Base-by-base conservation (phyloP, 1,140 invertebrate species). In the Cataglyphis hispanica region DNA sequence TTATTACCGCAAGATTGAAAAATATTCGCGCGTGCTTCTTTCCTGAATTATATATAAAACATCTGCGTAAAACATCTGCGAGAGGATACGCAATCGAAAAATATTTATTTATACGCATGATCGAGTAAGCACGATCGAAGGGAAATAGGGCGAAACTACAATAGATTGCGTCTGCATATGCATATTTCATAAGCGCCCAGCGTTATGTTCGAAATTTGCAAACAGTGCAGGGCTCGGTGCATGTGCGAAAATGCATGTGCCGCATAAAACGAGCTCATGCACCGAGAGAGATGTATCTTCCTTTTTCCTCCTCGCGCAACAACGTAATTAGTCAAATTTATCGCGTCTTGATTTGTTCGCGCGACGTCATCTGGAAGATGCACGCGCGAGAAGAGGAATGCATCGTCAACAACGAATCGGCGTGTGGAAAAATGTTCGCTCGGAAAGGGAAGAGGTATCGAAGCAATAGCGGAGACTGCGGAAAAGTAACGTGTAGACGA, bases 281-380 rank as follows among this genome's bases (percentile, higher is more conserved):
- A 19, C 19, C 46, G 10, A 76, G 16, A 64, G 75, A 77, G 27
- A 50, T 43, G 11, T 19, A 3, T 50, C 46, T 50, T 50, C 5
- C 46, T 50, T 50, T 50, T 50, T 31, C 34, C 19, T 37, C 25
- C 46, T 22, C 31, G n/a, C 5, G 25, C 16, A n/a, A 46, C 60
- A 27, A 78, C 16, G 40, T 53, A 67, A 78, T 78, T 80, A 69
- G 63, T 80, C 43, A 69, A 69, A 50, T 67, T 80, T 53, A 67
- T 53, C 16, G 43, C 61, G 37, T n/a, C 10, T 53, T 13, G n/a
- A 56, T 72, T 37, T 6, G 11, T 16, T 10, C 7, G 63, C 43
- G 34, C 37, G 10, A 25, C 2, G 34, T n/a, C 40, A 8, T 67
- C 34, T 19, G 63, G 31, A 80, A 67, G 43, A 53, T 70, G 50